phyloP scores from a whole-genome alignment of 1,140 invertebrate genomes.

The Dinoponera quadriceps region DNA sequence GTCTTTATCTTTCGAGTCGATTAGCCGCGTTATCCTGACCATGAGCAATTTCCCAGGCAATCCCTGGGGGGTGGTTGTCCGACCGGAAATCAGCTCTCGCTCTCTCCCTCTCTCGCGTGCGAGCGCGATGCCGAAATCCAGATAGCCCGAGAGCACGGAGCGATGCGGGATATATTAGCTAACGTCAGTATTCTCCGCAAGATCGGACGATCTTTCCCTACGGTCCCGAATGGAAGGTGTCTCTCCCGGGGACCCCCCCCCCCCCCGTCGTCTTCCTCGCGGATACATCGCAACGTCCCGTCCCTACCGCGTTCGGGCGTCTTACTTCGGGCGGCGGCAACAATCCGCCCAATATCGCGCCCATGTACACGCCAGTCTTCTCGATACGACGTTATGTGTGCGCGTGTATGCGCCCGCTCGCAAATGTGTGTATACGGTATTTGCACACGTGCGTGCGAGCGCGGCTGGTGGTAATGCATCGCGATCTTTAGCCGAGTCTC shows the following conservation, averaged over 20 bases:
- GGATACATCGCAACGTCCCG: conserved; percentile 39
- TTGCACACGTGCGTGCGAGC: not conserved
- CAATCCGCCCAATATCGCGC: conserved; percentile 46
- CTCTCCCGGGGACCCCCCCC: conserved; percentile 52
- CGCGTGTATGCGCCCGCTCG: not conserved
- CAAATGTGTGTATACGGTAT: conserved; percentile 7
- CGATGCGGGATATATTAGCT: conserved; percentile 74
- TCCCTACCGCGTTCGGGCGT: conserved; percentile 15
- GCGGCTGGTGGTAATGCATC: conserved; percentile 34
- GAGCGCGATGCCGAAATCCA: conserved; percentile 66
- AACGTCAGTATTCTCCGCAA: conserved; percentile 65
- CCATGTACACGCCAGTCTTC: conserved; percentile 12
- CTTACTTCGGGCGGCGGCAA: conserved; percentile 44
- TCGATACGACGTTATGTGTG: not conserved
- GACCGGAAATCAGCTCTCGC: conserved; percentile 69
- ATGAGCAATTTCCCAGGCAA: conserved; percentile 67
- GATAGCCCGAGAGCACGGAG: conserved; percentile 63
- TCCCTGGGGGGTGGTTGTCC: conserved; percentile 64
- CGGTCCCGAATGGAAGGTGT: conserved; percentile 43
- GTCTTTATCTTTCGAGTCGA: conserved; percentile 61
- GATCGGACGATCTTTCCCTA: conserved; percentile 50
- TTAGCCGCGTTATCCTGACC: conserved; percentile 67
- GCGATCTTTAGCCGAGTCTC: conserved; percentile 45
- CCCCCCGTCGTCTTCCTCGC: not conserved
- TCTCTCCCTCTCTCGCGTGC: not conserved